Conservation (phyloP, 2,113 vertebrate genomes). For the Sinocyclocheilus anophthalmus region DNA sequence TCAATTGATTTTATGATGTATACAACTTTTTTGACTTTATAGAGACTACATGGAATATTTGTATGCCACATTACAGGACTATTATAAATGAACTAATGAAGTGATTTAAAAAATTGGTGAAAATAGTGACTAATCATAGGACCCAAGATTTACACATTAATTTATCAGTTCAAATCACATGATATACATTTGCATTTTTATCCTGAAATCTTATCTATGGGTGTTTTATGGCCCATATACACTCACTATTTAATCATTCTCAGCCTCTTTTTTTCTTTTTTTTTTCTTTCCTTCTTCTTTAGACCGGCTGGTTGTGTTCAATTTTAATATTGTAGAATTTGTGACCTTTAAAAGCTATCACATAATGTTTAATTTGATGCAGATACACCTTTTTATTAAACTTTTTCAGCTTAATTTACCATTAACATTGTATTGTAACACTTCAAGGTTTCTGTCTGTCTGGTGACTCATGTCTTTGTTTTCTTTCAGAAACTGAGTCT, state of each 20-base stretch:
- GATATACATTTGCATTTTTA: not conserved
- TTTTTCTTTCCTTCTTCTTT: too few species aligned
- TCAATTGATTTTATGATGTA: not conserved
- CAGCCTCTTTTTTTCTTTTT: not conserved
- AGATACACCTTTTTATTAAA: too few species aligned
- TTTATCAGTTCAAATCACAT: not conserved
- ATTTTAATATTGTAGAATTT: not conserved
- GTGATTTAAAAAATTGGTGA: not conserved
- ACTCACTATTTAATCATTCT: not conserved
- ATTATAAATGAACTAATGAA: not conserved
- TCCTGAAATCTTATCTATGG: too few species aligned
- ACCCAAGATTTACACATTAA: not conserved
- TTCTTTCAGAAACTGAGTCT: constrained; percentile 83
- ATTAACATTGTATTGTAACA: not conserved
- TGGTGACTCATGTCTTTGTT: constrained; percentile 34
- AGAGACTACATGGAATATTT: not conserved
- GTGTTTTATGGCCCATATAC: too few species aligned
- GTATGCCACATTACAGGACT: not conserved
- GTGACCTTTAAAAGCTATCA: not conserved
- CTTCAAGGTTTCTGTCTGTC: not conserved
- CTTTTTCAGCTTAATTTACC: not conserved
- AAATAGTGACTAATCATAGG: not conserved
- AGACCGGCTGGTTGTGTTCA: not conserved
- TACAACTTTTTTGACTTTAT: not conserved
- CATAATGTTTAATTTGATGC: not conserved